Base-by-base conservation (phyloP, 2,797 vertebrate species). In the Channallabes apus region DNA sequence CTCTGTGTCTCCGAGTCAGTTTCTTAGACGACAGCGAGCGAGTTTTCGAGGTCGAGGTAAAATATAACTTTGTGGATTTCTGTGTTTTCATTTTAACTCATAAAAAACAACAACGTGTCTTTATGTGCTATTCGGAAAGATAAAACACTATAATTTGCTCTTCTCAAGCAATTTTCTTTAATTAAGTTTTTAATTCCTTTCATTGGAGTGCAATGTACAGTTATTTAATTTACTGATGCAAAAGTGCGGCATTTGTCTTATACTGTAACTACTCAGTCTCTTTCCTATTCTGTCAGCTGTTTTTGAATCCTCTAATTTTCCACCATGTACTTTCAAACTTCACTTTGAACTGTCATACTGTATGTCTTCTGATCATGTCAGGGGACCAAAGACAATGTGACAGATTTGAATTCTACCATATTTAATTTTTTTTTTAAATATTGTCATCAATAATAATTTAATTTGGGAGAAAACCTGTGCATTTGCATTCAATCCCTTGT, bases 1-100 rank as follows among this genome's bases (percentile, higher is more conserved):
- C 92, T 82, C 92, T 95, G 87, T 91, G 92, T 84, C 90, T 95
- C 88, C 92, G 94, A 38, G 95, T 95, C 51, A 75, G 94, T 59
- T 94, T 96, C 86, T 89, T 96, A 90, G 95, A 96, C 32, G 93
- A 94, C 88, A 95, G 93, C 85, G 94, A 95, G 90, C 92, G 94
- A 85, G 92, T 93, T 61, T 95, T 96, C 84, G 94, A 96, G 82
- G 94, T 95, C 84, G 93, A 96, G 93, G 95, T 95, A 59, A 90
- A 87, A 61, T 24, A 84, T 82, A 76, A 58, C 61, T 82, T 3
- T 27, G 27, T 3, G 9, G 20, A 14, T 32, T 77, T 17, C 17
- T 62, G 3, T 69, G 1, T 11, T 54, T 6, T 62, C 6, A 41
- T 62, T 6, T 29, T 6, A 29, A 29, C 9, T 3, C 4, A 29